phyloP scores from a whole-genome alignment of 2,888 invertebrate genomes.

The Tenthredo livida region DNA sequence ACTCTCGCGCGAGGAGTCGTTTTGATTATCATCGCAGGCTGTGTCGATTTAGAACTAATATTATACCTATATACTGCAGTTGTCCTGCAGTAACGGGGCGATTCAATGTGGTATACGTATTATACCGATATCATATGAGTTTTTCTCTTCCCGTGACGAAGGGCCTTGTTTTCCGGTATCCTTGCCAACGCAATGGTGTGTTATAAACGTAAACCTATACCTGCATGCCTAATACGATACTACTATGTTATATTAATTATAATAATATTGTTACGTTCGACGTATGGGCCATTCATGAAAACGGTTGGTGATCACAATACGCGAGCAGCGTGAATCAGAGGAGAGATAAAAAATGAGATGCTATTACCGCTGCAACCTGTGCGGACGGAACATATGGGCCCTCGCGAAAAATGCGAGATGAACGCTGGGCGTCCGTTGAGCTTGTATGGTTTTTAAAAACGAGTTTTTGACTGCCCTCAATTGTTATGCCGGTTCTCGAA shows the following conservation, averaged over 20 bases:
- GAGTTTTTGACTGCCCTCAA: not conserved
- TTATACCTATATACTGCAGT: too few species aligned
- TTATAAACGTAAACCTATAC: too few species aligned
- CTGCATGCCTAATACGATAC: too few species aligned
- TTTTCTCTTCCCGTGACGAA: not conserved
- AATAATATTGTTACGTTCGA: not conserved
- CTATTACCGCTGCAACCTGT: not conserved
- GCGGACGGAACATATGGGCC: not conserved
- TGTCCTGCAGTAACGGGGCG: too few species aligned
- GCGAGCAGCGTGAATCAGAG: not conserved
- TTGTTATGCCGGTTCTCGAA: not conserved
- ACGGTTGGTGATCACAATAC: not conserved
- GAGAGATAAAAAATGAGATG: not conserved
- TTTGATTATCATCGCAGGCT: constrained; percentile 6
- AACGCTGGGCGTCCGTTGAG: not conserved
- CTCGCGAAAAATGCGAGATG: constrained; percentile 3
- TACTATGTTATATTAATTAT: not conserved
- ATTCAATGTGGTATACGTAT: too few species aligned
- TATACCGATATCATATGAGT: not conserved
- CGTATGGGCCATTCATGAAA: not conserved
- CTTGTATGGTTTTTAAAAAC: not conserved
- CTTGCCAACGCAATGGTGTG: too few species aligned
- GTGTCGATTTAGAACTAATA: not conserved
- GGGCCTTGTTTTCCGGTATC: not conserved
- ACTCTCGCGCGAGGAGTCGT: not conserved